Evolutionary conservation across 2,797 vertebrate genomes (phyloP).

Genomic region (Eulemur mongoz): DNA sequence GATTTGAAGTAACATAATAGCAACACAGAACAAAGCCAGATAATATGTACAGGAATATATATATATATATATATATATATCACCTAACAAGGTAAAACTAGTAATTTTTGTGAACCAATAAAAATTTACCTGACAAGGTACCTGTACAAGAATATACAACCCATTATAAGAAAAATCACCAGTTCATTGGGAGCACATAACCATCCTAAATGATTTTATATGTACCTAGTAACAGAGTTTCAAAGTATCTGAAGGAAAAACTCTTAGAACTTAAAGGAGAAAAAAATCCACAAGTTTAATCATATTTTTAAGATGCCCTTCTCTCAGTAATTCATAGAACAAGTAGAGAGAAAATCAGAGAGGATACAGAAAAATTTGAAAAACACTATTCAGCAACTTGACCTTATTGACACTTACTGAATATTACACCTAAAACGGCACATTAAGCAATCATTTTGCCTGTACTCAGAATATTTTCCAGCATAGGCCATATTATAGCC

Average conservation of each 20-base stretch:
- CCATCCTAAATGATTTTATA: not conserved
- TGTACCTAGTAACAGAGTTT: not conserved
- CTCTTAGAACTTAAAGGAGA: not conserved
- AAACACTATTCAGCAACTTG: not conserved
- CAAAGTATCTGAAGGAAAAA: not conserved
- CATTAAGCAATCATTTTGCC: not conserved
- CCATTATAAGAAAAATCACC: not conserved
- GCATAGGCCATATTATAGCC: not conserved
- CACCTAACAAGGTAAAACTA: not conserved
- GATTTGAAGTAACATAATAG: not conserved
- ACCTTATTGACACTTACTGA: not conserved
- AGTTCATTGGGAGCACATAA: not conserved
- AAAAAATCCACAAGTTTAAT: not conserved
- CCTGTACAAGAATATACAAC: not conserved
- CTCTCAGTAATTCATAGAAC: not conserved
- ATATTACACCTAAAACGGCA: not conserved
- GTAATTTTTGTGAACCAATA: not conserved
- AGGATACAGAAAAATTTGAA: not conserved
- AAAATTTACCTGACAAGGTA: not conserved
- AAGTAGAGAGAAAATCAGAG: not conserved
- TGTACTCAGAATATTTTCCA: not conserved
- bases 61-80: not conserved
- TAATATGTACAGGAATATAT: not conserved
- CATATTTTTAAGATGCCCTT: not conserved
- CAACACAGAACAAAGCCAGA: not conserved